A percentile compares a stretch with the other conserved stretches of the same genome.
Conservation (phyloP, 2,797 vertebrate genomes). For the Cyprinella venusta region DNA sequence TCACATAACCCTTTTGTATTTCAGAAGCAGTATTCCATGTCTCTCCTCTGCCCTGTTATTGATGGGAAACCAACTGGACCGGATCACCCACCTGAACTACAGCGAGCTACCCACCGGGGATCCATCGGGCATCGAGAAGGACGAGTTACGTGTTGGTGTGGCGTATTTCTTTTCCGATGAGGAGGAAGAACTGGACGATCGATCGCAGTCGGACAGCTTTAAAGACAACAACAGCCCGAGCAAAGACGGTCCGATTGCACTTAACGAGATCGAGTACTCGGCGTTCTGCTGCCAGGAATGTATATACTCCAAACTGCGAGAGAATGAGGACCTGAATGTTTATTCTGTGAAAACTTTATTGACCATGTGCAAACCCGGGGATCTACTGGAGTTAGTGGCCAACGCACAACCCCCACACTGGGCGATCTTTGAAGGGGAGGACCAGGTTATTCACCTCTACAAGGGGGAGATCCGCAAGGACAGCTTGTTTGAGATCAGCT, state of each 20-base stretch:
- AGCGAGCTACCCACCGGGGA: slow-evolving; percentile 99
- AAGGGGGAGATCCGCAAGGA: slow-evolving; percentile 97
- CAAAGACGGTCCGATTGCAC: slow-evolving; percentile 83
- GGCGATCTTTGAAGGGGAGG: slow-evolving; percentile 91
- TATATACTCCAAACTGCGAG: slow-evolving; percentile 98
- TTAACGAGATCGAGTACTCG: slow-evolving; percentile 94
- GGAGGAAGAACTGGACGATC: slow-evolving; percentile 98
- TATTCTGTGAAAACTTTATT: slow-evolving; percentile 90
- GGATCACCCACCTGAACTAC: slow-evolving; percentile 99
- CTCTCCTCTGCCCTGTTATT: slow-evolving; percentile 91
- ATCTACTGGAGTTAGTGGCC: slow-evolving; percentile 94
- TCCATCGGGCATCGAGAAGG: slow-evolving; percentile 98
- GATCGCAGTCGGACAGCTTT: slow-evolving; percentile 90
- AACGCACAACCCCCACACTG: slow-evolving; percentile 89
- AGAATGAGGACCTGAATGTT: slow-evolving; percentile 92
- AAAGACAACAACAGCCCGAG: slow-evolving; percentile 83
- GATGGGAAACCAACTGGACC: slow-evolving; percentile 99
- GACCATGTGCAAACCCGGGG: slow-evolving; percentile 93
- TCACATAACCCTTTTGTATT: slow-evolving; percentile 14
- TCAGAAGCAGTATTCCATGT: slow-evolving; percentile 87
- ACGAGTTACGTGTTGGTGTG: slow-evolving; percentile 98
- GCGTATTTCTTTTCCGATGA: slow-evolving; percentile 99
- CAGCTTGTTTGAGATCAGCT: slow-evolving; percentile 89
- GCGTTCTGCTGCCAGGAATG: slow-evolving; percentile 98
- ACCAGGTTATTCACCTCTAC: slow-evolving; percentile 95